phyloP scores from a whole-genome alignment of 2,797 vertebrate species.

The Sebastes itinus region DNA sequence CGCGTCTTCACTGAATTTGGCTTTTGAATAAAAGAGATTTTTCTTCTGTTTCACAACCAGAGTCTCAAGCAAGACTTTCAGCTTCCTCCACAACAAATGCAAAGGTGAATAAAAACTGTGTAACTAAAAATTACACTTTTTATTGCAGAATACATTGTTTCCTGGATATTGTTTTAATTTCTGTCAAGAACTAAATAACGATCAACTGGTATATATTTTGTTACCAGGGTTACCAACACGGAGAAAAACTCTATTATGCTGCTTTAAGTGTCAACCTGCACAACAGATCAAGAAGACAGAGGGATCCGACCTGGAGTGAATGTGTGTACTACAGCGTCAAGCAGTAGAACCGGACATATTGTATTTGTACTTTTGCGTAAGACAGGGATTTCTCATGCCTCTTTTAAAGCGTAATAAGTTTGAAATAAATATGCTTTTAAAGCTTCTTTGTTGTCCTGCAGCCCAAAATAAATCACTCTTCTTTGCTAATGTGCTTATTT shows the following conservation, averaged over 20 bases:
- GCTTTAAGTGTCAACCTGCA: background rate
- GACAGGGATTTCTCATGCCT: background rate
- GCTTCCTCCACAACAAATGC: background rate
- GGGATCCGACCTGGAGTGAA: background rate
- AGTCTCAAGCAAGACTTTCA: background rate
- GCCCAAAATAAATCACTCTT: background rate
- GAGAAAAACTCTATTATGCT: constrained; percentile 4
- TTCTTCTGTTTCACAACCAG: background rate
- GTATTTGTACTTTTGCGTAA: background rate
- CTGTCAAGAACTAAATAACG: background rate
- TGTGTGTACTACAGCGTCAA: constrained; percentile 17
- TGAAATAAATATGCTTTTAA: background rate
- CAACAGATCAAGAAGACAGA: background rate
- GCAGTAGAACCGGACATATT: background rate
- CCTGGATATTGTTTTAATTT: background rate
- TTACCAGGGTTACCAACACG: background rate
- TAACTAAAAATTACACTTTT: background rate
- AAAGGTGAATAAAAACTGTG: background rate
- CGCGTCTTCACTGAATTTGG: too few species aligned
- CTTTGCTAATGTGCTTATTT: background rate
- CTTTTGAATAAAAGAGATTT: background rate
- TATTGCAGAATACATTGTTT: background rate
- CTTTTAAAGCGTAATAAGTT: background rate
- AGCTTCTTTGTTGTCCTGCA: background rate
- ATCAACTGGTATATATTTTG: background rate